Evolutionary conservation across 2,797 vertebrate species (phyloP), one percentile per base, ranked within the genome.

Genomic region (Lutjanus argentimaculatus): DNA sequence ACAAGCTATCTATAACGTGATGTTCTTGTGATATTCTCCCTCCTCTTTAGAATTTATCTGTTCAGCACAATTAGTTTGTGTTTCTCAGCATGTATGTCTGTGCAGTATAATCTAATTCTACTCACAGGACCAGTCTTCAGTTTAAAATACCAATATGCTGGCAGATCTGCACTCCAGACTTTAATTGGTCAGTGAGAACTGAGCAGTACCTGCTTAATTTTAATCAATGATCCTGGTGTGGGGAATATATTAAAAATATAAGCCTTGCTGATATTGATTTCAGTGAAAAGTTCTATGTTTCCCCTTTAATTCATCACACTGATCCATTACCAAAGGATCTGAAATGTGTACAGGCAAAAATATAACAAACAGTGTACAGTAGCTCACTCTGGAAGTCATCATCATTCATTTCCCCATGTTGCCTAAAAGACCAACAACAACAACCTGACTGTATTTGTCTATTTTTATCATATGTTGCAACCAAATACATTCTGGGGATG

Each of bases 161-260:
- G 58, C 45, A 68, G 30, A 76, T 43, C 61, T n/a, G 49, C 53
- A 76, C 64, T 42, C 43, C 13, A 56, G 75, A 64, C 58, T 76
- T 62, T 22, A 7, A 72, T 79, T 52, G 2, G 1, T 43, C 16
- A 19, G 1, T 48, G n/a, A 49, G 25, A 72, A 42, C 16, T 51
- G 16, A 80, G 65, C 43, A 51, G 36, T 40, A n/a, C 22, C 66
- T 48, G 19, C 48, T 72, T 62, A 15, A 71, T 63, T 63, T 61
- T 2, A 82, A 61, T 78, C 30, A 72, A 51, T 79, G 43, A 43
- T 55, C 40, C 17, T 21, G 7, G 6, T 59, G 45, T n/a, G 48
- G 52, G 45, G 21, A 52, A 57, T 70, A 46, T 64, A 64, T 30
- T 42, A 48, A 68, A 66, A 46, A 58, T 48, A 53, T 30, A 25